phyloP scores from a whole-genome alignment of 1,140 invertebrate species.

The Bilobella aurantiaca region DNA sequence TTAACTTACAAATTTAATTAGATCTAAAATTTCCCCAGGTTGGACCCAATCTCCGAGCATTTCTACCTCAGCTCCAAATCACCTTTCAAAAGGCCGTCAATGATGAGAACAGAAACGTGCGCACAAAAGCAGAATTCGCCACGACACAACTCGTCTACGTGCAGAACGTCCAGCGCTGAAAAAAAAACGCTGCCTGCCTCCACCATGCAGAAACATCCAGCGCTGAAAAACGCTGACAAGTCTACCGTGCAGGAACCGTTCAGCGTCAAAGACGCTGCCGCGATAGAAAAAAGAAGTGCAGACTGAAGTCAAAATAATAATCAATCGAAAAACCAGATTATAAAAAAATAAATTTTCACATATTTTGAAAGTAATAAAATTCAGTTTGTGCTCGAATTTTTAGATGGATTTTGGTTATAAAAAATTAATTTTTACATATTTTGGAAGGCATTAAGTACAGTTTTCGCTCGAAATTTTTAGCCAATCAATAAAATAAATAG shows the following conservation, averaged over 20 bases:
- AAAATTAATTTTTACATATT: too few relatives aligned
- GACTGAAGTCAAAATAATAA: too few relatives aligned
- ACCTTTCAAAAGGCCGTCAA: conserved; percentile 90
- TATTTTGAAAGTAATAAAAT: too few relatives aligned
- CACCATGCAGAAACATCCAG: conserved; percentile 51
- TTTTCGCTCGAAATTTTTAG: too few relatives aligned
- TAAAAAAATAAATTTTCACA: too few relatives aligned
- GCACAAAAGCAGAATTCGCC: conserved; percentile 78
- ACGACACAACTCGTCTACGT: conserved; percentile 80
- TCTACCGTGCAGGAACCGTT: too few relatives aligned
- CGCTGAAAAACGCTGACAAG: too few relatives aligned
- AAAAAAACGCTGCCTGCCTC: conserved; percentile 36
- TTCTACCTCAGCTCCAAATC: conserved; percentile 94
- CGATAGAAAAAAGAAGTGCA: background rate
- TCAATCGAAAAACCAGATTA: too few relatives aligned
- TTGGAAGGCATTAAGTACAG: too few relatives aligned
- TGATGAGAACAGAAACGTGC: conserved; percentile 74
- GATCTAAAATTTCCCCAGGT: conserved; percentile 49
- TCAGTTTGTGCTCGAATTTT: too few relatives aligned
- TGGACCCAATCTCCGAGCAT: conserved; percentile 87
- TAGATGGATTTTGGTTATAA: too few relatives aligned
- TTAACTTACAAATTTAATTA: background rate
- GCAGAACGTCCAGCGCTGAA: conserved; percentile 46
- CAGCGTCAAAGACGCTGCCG: background rate
- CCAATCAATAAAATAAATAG: too few relatives aligned